Base-by-base conservation (phyloP, 1,140 invertebrate genomes). In the Scaptomyza graminum region DNA sequence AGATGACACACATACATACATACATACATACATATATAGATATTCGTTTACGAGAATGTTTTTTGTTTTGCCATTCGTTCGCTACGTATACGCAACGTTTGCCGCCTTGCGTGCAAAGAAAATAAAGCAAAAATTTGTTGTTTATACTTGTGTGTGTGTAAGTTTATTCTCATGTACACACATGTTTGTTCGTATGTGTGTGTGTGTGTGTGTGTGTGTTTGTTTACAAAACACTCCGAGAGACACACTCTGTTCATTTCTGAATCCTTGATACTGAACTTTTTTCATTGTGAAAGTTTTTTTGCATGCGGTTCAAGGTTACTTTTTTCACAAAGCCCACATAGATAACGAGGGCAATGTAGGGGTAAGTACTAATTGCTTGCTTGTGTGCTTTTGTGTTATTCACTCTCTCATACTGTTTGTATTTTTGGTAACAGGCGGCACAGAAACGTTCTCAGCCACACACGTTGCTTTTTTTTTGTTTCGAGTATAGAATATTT, bases 251-350 rank as follows among this genome's bases (percentile, higher is more conserved):
- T 88, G 71, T 57, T 54, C 71, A 49, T 79, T 87, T 64, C 82
- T 87, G 82, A 54, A 64, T 87, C 82, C 82, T 87, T 87, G 82
- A 87, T 87, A 87, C 82, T 87, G 82, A 87, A 87, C 83, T 85
- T 85, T 87, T 87, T 87, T 87, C 75, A 83, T 83, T 88, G 82
- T 88, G 82, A 87, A 87, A 87, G 82, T 85, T 87, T 87, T 87
- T 87, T 87, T 5, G 83, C 79, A 69, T 73, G 46, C 79, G 49
- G 82, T 87, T 87, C 82, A 87, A 87, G 82, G 82, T 75, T 87
- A 74, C 50, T 67, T 72, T 69, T 67, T 73, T 66, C 62, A 44
- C 44, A 65, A 41, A 63, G 76, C 28, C 31, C 5, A 5, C 50
- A 37, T 1, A 34, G 43, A 34, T 13, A n/a, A 44, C 61, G 16